Base-by-base conservation (phyloP, 1,140 invertebrate species). In the Calosoma granatense region DNA sequence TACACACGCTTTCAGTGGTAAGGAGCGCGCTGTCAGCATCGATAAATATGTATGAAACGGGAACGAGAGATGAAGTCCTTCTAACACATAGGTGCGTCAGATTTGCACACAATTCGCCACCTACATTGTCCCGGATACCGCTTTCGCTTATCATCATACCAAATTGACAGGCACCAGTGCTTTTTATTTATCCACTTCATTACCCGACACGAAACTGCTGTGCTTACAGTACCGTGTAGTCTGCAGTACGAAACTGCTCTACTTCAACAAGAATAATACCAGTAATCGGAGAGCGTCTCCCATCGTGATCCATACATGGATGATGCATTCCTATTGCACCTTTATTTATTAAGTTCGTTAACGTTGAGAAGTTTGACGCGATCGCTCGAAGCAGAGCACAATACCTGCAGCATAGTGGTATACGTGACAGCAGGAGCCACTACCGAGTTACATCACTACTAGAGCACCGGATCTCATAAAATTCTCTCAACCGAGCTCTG, bases 301-400 rank as follows among this genome's bases (percentile, higher is more conserved):
- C n/a, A n/a, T n/a, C n/a, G n/a, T n/a, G n/a, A n/a, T n/a, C n/a
- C n/a, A n/a, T n/a, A n/a, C n/a, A n/a, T n/a, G n/a, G n/a, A n/a
- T n/a, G 54, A 53, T 57, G 56, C 52, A 53, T 57, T 57, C 56
- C 51, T 36, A n/a, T n/a, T n/a, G n/a, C n/a, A 36, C 26, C n/a
- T 36, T 36, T 36, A 36, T 36, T 36, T 36, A 36, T 36, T 36
- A 6, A 36, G 6, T 36, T 36, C 26, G 26, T 36, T 36, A 36
- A n/a, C n/a, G 26, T n/a, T n/a, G 6, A n/a, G 26, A 36, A n/a
- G 26, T 36, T 36, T 36, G 26, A 36, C 26, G 26, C 6, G 26
- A 6, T 36, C 26, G 6, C 26, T n/a, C n/a, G 26, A n/a, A 36
- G 26, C 26, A 36, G 26, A n/a, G 26, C n/a, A 36, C 26, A 36